phyloP scores from a whole-genome alignment of 2,888 invertebrate species.

The Macropis europaea region DNA sequence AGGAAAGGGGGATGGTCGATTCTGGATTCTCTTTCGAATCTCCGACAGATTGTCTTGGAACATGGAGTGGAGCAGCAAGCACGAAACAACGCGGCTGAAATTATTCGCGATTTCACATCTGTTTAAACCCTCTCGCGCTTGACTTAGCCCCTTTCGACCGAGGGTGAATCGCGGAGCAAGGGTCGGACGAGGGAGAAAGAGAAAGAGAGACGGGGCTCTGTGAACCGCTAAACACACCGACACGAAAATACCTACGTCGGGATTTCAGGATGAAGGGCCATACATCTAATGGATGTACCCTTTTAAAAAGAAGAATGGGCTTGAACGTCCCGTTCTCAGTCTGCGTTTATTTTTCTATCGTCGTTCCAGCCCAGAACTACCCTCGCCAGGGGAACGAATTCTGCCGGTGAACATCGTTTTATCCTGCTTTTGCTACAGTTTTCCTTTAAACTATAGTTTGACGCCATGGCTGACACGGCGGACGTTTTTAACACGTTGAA shows the following conservation, averaged over 20 bases:
- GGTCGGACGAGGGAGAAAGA: background rate
- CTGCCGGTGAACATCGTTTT: too few relatives aligned
- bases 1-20: background rate
- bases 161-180: background rate
- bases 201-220: background rate
- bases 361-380: background rate
- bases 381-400: too few relatives aligned
- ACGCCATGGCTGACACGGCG: too few relatives aligned
- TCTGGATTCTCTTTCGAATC: constrained; percentile 20
- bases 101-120: constrained; percentile 27
- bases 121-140: constrained; percentile 19
- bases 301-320: constrained; percentile 3
- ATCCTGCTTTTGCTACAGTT: too few relatives aligned
- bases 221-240: constrained; percentile 8
- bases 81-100: constrained; percentile 11
- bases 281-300: constrained; percentile 25
- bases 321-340: constrained; percentile 6
- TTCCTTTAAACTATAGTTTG: too few relatives aligned
- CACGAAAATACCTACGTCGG: constrained; percentile 42
- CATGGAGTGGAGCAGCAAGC: constrained; percentile 2
- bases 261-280: constrained; percentile 35
- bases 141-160: background rate
- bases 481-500: too few relatives aligned
- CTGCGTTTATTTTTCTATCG: constrained; percentile 1
- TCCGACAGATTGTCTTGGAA: constrained; percentile 15